Evolutionary conservation across 1,140 invertebrate genomes (phyloP).

Genomic region (Drosophila novamexicana): DNA sequence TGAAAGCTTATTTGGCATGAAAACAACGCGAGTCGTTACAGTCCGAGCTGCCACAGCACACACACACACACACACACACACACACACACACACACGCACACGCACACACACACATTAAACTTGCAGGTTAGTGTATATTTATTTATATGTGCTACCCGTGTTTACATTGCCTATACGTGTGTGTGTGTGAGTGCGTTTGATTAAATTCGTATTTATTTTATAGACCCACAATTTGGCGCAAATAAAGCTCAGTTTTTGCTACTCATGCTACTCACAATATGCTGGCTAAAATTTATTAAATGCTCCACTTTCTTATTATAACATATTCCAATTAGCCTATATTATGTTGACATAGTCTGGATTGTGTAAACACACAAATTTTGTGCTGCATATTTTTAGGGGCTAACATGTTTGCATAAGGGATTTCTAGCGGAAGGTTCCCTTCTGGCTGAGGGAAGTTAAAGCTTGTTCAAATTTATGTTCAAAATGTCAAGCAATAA

Average conservation of each 20-base stretch:
- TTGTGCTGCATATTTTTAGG: not conserved
- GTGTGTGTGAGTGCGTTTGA: constrained; percentile 31
- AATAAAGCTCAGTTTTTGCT: constrained; percentile 25
- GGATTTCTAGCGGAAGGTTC: not conserved
- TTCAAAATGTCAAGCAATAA: too few species aligned
- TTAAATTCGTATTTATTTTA: constrained; percentile 68
- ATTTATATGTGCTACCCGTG: constrained; percentile 29
- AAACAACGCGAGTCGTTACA: constrained; percentile 36
- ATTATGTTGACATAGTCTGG: constrained; percentile 3
- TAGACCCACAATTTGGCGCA: constrained; percentile 51
- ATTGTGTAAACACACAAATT: not conserved
- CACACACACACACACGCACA: constrained; percentile 16
- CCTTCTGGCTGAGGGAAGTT: not conserved
- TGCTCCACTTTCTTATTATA: not conserved
- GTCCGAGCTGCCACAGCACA: constrained; percentile 32
- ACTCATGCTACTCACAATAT: not conserved
- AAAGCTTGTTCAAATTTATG: too few species aligned
- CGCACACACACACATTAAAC: constrained; percentile 27
- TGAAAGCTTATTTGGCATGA: constrained; percentile 75
- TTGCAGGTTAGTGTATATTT: constrained; percentile 54
- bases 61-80: constrained; percentile 10
- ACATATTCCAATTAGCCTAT: not conserved
- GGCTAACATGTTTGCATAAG: not conserved
- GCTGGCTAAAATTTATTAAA: not conserved
- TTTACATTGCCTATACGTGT: constrained; percentile 2